These are phyloP conservation scores for Drosophila sucinea DNA, from an alignment of 1,140 invertebrate species.

Conservation along the genomic window DNA sequence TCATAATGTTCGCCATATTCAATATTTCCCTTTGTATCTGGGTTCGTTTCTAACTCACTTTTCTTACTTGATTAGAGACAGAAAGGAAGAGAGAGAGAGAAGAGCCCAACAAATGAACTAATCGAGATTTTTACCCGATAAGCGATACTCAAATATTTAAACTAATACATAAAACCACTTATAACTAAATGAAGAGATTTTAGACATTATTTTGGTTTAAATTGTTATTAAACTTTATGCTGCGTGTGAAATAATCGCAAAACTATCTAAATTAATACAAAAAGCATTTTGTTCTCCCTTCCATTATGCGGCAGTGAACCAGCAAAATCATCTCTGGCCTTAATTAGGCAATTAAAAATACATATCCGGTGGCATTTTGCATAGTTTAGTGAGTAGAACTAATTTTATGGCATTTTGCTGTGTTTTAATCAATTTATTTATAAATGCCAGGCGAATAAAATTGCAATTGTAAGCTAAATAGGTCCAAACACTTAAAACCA, in stretches of 20 bases:
- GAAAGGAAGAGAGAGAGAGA: no score
- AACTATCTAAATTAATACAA: background rate
- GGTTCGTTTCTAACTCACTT: background rate
- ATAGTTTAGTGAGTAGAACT: background rate
- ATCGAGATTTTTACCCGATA: no score
- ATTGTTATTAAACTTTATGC: no score
- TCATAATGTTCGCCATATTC: background rate
- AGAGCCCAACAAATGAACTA: no score
- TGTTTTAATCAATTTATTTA: conserved; percentile 26
- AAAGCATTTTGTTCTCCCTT: background rate
- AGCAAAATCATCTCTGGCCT: conserved; percentile 18
- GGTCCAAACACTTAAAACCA: background rate
- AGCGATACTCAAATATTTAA: no score
- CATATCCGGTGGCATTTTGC: background rate
- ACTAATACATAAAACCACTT: no score
- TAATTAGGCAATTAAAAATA: conserved; percentile 19
- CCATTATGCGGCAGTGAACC: background rate
- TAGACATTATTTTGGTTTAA: no score
- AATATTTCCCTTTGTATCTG: conserved; percentile 8
- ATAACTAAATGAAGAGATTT: no score
- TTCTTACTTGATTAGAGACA: no score
- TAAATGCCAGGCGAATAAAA: conserved; percentile 19
- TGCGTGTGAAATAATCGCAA: background rate
- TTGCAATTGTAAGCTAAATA: conserved; percentile 8
- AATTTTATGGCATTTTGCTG: conserved; percentile 14